Evolutionary conservation across 1,140 invertebrate genomes (phyloP).

Genomic region (Musca vetustissima): DNA sequence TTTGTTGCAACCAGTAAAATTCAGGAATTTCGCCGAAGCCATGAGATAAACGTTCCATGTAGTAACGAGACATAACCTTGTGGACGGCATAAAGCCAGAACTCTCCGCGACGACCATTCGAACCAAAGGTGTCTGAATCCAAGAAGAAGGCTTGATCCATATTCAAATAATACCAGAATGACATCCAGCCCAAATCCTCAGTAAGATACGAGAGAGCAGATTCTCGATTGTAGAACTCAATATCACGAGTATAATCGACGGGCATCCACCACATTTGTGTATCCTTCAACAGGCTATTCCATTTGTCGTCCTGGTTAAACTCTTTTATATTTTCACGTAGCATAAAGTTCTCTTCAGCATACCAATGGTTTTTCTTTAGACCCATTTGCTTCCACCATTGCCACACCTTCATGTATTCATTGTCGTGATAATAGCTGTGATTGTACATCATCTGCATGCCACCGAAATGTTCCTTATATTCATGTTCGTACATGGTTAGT

Average conservation of each 20-base stretch:
- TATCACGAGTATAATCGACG: slow-evolving; percentile 31
- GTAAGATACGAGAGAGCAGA: slow-evolving; percentile 64
- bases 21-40: slow-evolving; percentile 63
- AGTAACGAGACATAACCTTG: slow-evolving; percentile 65
- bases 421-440: slow-evolving; percentile 16
- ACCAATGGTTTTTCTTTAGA: slow-evolving; percentile 42
- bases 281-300: slow-evolving; percentile 41
- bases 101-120: slow-evolving; percentile 60
- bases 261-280: slow-evolving; percentile 46
- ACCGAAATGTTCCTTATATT: slow-evolving; percentile 56
- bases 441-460: slow-evolving; percentile 31
- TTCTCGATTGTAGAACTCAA: no score
- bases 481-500: slow-evolving; percentile 48
- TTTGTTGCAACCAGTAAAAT: slow-evolving; percentile 59
- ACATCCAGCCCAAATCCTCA: slow-evolving; percentile 70
- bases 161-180: slow-evolving; percentile 71
- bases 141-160: slow-evolving; percentile 68
- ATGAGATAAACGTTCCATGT: slow-evolving; percentile 67
- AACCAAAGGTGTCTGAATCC: slow-evolving; percentile 58
- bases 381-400: slow-evolving; percentile 55
- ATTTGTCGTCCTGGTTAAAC: slow-evolving; percentile 41
- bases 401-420: slow-evolving; percentile 50
- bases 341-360: slow-evolving; percentile 46
- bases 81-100: slow-evolving; percentile 61
- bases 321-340: slow-evolving; percentile 47